phyloP scores from a whole-genome alignment of 2,797 vertebrate species.

The Phyllotis vaccarum region DNA sequence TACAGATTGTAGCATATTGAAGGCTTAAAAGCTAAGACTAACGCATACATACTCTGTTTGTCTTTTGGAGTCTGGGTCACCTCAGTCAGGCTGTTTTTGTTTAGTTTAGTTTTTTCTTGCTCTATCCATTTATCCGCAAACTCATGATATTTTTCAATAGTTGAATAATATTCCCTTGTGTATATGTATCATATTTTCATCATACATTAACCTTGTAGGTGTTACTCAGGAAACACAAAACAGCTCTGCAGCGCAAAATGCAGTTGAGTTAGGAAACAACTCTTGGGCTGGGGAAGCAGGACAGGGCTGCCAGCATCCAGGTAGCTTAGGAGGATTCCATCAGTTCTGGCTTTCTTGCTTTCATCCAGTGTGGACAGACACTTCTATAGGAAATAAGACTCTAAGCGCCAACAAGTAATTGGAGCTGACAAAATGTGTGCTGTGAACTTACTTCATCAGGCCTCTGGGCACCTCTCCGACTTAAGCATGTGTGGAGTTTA shows the following conservation, averaged over 20 bases:
- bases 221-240: neutral
- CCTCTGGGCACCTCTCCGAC: slow-evolving; percentile 5
- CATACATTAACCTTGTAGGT: neutral
- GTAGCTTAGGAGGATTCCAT: neutral
- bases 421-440: slow-evolving; percentile 55
- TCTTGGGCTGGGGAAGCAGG: neutral
- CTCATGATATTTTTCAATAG: neutral
- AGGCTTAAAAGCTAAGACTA: neutral
- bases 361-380: neutral
- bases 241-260: neutral
- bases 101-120: neutral
- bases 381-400: slow-evolving; percentile 61
- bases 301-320: neutral
- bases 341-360: neutral
- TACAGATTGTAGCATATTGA: neutral
- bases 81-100: neutral
- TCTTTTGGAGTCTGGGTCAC: neutral
- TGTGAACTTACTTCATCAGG: neutral
- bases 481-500: neutral
- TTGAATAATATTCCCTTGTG: neutral
- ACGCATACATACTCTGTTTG: neutral
- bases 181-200: neutral
- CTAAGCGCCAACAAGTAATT: slow-evolving; percentile 55
- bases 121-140: neutral
- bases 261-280: neutral